These are phyloP conservation scores for Andinoacara biseriatus DNA, from an alignment of 2,113 vertebrate species.

Conservation along the genomic window DNA sequence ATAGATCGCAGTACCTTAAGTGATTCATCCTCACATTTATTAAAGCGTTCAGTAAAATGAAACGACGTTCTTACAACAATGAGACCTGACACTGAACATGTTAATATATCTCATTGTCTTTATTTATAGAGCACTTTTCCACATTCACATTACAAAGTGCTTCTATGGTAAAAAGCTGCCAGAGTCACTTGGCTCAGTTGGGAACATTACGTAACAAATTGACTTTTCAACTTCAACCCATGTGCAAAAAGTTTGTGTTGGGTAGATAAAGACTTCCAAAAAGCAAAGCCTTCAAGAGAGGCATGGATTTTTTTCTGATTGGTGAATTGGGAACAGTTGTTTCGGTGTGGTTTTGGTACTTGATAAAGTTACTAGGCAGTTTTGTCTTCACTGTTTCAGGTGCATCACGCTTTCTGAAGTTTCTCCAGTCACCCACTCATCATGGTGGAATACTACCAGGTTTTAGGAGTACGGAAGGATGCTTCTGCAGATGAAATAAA, in stretches of 20 bases:
- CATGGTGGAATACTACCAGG: constrained; percentile 97
- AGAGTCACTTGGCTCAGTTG: background rate
- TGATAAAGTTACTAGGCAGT: background rate
- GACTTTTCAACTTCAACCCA: background rate
- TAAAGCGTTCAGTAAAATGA: background rate
- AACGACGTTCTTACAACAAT: too few relatives aligned
- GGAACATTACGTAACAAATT: background rate
- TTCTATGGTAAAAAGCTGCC: background rate
- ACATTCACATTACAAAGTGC: too few relatives aligned
- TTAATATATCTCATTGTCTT: too few relatives aligned
- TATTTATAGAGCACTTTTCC: too few relatives aligned
- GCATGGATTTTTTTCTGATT: background rate
- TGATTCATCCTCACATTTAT: too few relatives aligned
- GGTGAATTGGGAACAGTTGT: background rate
- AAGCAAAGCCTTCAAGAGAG: background rate
- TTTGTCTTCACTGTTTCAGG: constrained; percentile 14
- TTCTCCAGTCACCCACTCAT: constrained; percentile 59
- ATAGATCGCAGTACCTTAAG: too few relatives aligned
- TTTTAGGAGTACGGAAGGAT: constrained; percentile 90
- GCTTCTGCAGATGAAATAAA: constrained; percentile 93
- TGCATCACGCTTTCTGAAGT: constrained; percentile 11
- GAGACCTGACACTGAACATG: background rate
- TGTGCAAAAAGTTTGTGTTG: background rate
- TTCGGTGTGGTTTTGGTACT: background rate
- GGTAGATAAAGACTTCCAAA: background rate